These are phyloP conservation scores for Drosophila mimetica DNA, from an alignment of 2,888 invertebrate species.

Conservation along the genomic window DNA sequence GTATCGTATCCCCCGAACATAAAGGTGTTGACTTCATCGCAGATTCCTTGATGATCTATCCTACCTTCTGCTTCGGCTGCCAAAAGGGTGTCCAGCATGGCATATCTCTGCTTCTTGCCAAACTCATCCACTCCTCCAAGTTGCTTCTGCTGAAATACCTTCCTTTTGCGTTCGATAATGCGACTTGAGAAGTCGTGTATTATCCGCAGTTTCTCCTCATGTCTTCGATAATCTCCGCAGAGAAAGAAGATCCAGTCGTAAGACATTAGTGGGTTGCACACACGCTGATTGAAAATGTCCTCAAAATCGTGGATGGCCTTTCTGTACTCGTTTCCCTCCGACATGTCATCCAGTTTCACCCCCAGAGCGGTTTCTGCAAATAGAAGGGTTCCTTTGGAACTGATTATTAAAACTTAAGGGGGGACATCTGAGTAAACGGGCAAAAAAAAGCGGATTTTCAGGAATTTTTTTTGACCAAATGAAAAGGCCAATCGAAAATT, in stretches of 20 bases:
- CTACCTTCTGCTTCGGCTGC: constrained; percentile 85
- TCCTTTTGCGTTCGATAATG: constrained; percentile 84
- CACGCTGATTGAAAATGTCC: constrained; percentile 82
- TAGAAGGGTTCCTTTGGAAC: background rate
- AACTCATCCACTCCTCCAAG: constrained; percentile 57
- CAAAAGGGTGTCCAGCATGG: constrained; percentile 86
- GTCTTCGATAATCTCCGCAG: constrained; percentile 85
- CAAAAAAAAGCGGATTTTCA: too few relatives aligned
- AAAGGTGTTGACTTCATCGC: constrained; percentile 88
- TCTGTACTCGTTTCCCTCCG: constrained; percentile 86
- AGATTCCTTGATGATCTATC: constrained; percentile 86
- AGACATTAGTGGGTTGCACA: constrained; percentile 86
- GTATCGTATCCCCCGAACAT: constrained; percentile 89
- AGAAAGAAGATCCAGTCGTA: constrained; percentile 86
- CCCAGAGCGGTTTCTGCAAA: constrained; percentile 88
- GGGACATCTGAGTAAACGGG: too few relatives aligned
- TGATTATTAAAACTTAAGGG: background rate
- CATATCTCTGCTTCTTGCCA: constrained; percentile 83
- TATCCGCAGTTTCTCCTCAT: constrained; percentile 82
- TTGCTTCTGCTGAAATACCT: constrained; percentile 49
- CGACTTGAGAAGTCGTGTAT: constrained; percentile 84
- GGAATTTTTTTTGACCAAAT: too few relatives aligned
- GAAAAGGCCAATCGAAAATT: too few relatives aligned
- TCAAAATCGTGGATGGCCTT: constrained; percentile 86
- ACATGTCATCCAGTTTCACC: constrained; percentile 85